Evolutionary conservation across 2,888 invertebrate genomes (phyloP).

Genomic region (Geophilus truncorum): DNA sequence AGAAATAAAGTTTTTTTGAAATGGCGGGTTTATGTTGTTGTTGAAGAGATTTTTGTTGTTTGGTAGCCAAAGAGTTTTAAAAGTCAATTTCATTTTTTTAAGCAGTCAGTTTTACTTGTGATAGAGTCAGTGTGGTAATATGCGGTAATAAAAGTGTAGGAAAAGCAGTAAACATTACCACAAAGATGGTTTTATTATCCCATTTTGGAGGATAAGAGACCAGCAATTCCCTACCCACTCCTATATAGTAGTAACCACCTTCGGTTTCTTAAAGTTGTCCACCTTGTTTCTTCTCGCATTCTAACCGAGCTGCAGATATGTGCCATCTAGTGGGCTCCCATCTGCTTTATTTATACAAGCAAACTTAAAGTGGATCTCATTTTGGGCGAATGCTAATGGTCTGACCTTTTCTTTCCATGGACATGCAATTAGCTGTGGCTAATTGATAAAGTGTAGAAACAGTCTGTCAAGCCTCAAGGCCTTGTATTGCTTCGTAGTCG

Average conservation of each 20-base stretch:
- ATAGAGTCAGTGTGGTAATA: conserved; percentile 14
- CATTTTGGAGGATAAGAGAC: conserved; percentile 16
- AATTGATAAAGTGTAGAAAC: conserved; percentile 31
- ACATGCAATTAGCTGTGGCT: conserved; percentile 29
- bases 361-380: neutral
- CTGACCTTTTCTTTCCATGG: conserved; percentile 27
- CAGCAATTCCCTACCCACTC: conserved; percentile 5
- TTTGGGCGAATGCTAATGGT: conserved; percentile 15
- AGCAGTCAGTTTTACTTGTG: conserved; percentile 1
- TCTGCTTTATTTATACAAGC: neutral
- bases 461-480: conserved; percentile 12
- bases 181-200: conserved; percentile 20
- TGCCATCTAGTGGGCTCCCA: neutral
- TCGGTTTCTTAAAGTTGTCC: neutral
- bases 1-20: neutral
- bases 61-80: neutral
- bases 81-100: conserved; percentile 15
- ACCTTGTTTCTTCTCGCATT: neutral
- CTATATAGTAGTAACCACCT: neutral
- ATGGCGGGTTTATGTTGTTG: neutral
- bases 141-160: conserved; percentile 10
- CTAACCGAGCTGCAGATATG: neutral
- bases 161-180: conserved; percentile 12
- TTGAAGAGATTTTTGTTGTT: neutral
- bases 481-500: neutral